These are phyloP conservation scores for Tetranychus cinnabarinus DNA, from an alignment of 1,140 invertebrate genomes.

Conservation along the genomic window DNA sequence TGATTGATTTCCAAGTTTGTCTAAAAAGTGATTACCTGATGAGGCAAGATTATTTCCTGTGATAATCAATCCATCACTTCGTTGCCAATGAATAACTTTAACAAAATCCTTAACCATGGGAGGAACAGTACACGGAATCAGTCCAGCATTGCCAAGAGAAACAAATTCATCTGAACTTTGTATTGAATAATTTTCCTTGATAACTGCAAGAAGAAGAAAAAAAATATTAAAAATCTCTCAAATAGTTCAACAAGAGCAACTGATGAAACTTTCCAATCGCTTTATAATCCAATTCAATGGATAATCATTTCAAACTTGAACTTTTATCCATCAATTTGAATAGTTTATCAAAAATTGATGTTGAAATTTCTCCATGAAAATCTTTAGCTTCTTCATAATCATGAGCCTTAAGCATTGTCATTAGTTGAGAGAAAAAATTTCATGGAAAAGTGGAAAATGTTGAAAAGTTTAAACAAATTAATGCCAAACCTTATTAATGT, in stretches of 20 bases:
- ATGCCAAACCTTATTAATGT: too few species aligned
- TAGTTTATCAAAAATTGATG: not conserved
- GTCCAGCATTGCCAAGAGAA: constrained; percentile 58
- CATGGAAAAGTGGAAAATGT: too few species aligned
- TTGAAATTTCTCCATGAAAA: not conserved
- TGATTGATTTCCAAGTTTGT: too few species aligned
- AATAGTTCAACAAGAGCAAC: not conserved
- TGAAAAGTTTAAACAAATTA: too few species aligned
- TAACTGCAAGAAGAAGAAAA: constrained; percentile 29
- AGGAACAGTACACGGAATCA: constrained; percentile 73
- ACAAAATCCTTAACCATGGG: constrained; percentile 75
- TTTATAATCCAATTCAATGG: not conserved
- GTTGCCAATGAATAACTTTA: constrained; percentile 51
- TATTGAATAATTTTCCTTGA: constrained; percentile 60
- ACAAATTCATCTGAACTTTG: constrained; percentile 76
- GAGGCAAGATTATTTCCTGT: not conserved
- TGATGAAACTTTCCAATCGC: not conserved
- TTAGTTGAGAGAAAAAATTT: too few species aligned
- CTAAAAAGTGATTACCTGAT: not conserved
- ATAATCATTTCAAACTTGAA: not conserved
- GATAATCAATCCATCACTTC: not conserved
- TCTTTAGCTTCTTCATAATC: too few species aligned
- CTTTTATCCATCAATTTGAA: not conserved
- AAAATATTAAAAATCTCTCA: not conserved
- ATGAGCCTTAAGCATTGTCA: too few species aligned